A percentile compares a stretch with the other conserved stretches of the same genome.
phyloP scores from a whole-genome alignment of 2,797 vertebrate genomes.

The Taeniopygia guttata region DNA sequence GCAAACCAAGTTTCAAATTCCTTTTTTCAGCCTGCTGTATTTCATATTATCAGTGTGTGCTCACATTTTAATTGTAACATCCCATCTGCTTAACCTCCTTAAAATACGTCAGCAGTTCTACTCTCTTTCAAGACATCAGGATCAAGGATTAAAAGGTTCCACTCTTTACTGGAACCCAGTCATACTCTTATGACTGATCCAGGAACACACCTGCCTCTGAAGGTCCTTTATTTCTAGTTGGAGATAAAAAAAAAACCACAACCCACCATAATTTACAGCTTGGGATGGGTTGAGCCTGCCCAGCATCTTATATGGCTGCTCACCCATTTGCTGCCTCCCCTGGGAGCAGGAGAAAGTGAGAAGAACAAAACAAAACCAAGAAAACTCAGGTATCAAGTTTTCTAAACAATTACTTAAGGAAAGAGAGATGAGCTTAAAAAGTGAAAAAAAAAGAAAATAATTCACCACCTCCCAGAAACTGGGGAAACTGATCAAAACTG shows the following conservation, averaged over 20 bases:
- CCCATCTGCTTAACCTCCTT: background rate
- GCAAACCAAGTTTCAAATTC: background rate
- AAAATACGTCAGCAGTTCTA: background rate
- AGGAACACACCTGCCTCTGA: background rate
- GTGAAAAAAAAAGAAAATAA: background rate
- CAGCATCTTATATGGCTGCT: background rate
- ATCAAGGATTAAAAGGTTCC: background rate
- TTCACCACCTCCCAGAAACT: background rate
- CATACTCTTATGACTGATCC: background rate
- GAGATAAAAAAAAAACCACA: background rate
- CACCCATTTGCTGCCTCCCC: background rate
- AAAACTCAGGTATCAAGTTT: background rate
- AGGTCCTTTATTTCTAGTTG: background rate
- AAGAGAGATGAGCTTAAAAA: background rate
- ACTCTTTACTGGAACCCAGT: background rate
- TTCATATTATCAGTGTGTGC: background rate
- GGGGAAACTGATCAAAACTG: rapidly evolving
- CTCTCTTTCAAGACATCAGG: background rate
- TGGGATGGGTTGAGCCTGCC: background rate
- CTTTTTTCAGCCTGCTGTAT: background rate
- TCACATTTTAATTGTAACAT: background rate
- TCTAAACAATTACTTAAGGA: background rate
- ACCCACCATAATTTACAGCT: background rate
- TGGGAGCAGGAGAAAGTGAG: background rate
- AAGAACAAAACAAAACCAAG: background rate